A percentile compares a stretch with the other conserved stretches of the same genome.
Evolutionary conservation across 2,113 vertebrate genomes (phyloP).

Genomic region (Onychostoma macrolepis): DNA sequence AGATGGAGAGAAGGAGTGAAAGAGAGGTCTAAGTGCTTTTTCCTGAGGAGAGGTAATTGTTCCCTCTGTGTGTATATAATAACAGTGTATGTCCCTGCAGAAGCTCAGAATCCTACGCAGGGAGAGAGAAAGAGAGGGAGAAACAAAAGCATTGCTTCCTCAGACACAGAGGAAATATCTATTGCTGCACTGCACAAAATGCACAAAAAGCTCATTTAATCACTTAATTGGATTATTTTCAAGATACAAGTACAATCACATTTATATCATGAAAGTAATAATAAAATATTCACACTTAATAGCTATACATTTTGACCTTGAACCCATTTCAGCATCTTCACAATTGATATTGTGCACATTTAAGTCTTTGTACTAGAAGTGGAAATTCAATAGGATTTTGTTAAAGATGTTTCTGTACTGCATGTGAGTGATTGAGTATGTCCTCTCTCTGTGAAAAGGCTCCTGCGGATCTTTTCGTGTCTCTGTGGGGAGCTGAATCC

Average conservation of each 20-base stretch:
- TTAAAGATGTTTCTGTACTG: constrained; percentile 37
- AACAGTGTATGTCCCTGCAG: constrained; percentile 49
- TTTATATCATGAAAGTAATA: background rate
- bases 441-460: constrained; percentile 46
- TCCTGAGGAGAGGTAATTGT: constrained; percentile 92
- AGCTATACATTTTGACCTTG: background rate
- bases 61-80: constrained; percentile 80
- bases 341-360: background rate
- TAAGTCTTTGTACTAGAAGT: background rate
- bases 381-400: background rate
- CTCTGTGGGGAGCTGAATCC: constrained; percentile 58
- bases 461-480: constrained; percentile 45
- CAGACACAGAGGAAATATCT: constrained; percentile 19
- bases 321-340: background rate
- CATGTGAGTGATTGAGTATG: constrained; percentile 33
- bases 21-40: constrained; percentile 85
- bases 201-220: background rate
- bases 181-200: constrained; percentile 2
- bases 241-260: background rate
- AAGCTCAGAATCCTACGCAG: constrained; percentile 43
- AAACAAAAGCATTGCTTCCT: constrained; percentile 43
- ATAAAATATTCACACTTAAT: background rate
- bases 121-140: constrained; percentile 30
- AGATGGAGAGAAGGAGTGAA: constrained; percentile 31
- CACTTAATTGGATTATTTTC: background rate